Conservation (phyloP, 2,888 invertebrate species). For the Xanthostigma xanthostigma region DNA sequence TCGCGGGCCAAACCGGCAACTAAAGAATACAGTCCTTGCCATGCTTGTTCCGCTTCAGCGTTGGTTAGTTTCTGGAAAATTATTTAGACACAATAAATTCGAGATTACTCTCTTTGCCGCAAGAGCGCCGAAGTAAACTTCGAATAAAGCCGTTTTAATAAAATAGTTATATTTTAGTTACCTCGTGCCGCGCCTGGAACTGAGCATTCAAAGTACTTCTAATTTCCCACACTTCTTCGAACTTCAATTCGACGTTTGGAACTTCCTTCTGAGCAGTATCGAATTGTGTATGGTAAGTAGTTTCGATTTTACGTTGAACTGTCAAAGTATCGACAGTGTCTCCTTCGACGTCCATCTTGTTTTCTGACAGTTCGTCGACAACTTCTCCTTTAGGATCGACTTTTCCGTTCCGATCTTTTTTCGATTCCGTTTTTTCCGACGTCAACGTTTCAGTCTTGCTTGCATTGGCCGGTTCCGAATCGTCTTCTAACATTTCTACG, state of each 20-base stretch:
- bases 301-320: slow-evolving; percentile 53
- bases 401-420: slow-evolving; percentile 29
- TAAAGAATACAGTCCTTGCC: slow-evolving; percentile 45
- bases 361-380: slow-evolving; percentile 29
- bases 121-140: no score
- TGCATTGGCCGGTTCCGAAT: slow-evolving; percentile 22
- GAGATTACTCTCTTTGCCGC: no score
- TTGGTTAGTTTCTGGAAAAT: slow-evolving; percentile 23
- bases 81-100: no score
- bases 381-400: slow-evolving; percentile 26
- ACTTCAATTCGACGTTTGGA: slow-evolving; percentile 16
- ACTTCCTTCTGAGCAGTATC: slow-evolving; percentile 15
- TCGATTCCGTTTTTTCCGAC: slow-evolving; percentile 31
- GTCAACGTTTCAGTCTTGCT: slow-evolving; percentile 23
- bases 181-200: slow-evolving; percentile 32
- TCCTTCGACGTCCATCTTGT: slow-evolving; percentile 43
- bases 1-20: slow-evolving; percentile 57
- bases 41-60: slow-evolving; percentile 35
- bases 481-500: slow-evolving; percentile 16
- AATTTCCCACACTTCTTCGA: slow-evolving; percentile 29
- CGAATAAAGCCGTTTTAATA: background rate
- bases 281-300: slow-evolving; percentile 57
- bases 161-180: slow-evolving; percentile 14
- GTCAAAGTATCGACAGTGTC: slow-evolving; percentile 49
- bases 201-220: slow-evolving; percentile 33